Percentiles rank a stretch among this genome's conserved stretches.
phyloP scores from a whole-genome alignment of 2,113 vertebrate species.

The Neogale vison region DNA sequence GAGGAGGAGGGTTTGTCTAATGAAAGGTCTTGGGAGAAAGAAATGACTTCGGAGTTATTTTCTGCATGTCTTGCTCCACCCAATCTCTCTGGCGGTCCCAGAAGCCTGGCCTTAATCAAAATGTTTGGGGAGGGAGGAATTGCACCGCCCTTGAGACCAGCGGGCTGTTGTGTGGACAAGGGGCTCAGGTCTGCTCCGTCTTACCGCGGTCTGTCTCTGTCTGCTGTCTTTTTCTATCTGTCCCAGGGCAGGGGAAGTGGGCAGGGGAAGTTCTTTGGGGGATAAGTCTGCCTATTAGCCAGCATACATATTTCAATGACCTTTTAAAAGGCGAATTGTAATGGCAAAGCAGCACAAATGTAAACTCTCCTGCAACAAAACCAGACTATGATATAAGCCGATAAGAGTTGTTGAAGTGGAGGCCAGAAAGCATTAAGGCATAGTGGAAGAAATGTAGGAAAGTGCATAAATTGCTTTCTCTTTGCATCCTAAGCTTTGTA shows the following conservation, averaged over 20 bases:
- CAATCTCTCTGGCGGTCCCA: not conserved
- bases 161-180: not conserved
- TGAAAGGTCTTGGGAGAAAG: not conserved
- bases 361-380: not conserved
- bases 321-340: not conserved
- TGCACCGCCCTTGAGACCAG: not conserved
- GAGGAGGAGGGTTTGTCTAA: not conserved
- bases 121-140: not conserved
- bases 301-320: not conserved
- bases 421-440: not conserved
- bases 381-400: not conserved
- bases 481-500: not conserved
- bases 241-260: not conserved
- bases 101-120: not conserved
- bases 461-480: not conserved
- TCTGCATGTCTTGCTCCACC: not conserved
- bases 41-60: not conserved
- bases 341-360: not conserved
- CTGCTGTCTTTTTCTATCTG: not conserved
- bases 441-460: not conserved
- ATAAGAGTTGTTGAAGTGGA: not conserved
- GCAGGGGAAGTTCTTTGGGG: not conserved
- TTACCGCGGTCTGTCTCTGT: accelerated
- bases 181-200: not conserved
- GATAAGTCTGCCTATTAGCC: not conserved